These are phyloP conservation scores for Lasiurus cinereus DNA, from an alignment of 2,113 vertebrate species.

Conservation along the genomic window DNA sequence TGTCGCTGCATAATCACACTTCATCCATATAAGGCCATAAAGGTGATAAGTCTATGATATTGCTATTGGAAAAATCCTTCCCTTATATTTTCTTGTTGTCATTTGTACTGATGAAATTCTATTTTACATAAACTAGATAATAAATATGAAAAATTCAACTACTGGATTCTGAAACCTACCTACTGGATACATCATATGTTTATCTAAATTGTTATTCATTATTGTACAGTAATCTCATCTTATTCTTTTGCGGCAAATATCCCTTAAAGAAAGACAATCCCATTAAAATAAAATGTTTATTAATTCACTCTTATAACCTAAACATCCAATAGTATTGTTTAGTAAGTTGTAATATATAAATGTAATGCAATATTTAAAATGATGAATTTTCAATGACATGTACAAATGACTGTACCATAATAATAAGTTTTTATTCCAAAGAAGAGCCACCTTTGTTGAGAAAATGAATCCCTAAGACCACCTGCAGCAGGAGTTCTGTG, in stretches of 20 bases:
- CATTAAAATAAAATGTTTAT: neutral
- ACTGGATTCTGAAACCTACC: neutral
- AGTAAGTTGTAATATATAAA: neutral
- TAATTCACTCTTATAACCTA: neutral
- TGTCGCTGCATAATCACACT: neutral
- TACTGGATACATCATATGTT: neutral
- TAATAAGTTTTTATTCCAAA: neutral
- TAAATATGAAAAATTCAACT: neutral
- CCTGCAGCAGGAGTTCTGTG: neutral
- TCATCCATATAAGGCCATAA: neutral
- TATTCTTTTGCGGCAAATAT: neutral
- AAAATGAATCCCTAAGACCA: neutral
- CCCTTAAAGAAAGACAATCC: neutral
- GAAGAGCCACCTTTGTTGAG: neutral
- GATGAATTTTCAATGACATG: neutral
- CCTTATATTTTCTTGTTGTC: neutral
- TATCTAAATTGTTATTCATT: neutral
- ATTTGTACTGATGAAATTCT: neutral
- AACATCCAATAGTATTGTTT: neutral
- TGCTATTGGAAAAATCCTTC: neutral
- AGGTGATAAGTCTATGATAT: neutral
- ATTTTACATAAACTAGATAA: conserved; percentile 21
- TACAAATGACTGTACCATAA: neutral
- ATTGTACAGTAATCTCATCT: neutral
- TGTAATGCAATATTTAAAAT: neutral